Conservation (phyloP, 2,113 vertebrate genomes). For the Electrona antarctica region DNA sequence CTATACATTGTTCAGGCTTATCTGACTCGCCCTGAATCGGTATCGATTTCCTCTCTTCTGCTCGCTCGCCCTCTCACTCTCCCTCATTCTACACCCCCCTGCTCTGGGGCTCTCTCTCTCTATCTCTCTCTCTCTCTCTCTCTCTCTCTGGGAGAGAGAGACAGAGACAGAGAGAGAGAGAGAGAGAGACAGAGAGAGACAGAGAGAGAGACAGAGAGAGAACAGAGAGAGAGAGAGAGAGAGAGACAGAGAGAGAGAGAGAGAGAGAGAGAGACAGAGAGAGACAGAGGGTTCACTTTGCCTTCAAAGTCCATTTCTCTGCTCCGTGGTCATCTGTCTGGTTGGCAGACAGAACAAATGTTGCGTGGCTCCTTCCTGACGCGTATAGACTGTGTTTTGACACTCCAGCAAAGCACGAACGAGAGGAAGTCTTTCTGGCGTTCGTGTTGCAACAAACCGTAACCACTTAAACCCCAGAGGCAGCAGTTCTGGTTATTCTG, state of each 20-base stretch:
- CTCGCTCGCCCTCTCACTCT: conserved; percentile 71
- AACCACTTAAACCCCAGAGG: not conserved
- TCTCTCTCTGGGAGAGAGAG: conserved; percentile 21
- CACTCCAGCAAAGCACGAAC: conserved; percentile 16
- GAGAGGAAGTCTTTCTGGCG: not conserved
- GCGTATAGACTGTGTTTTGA: conserved; percentile 34
- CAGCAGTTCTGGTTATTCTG: no score
- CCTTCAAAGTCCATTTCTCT: conserved; percentile 54
- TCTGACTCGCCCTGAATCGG: conserved; percentile 81
- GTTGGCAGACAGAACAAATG: conserved; percentile 38
- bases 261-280: not conserved
- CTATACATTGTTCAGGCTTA: conserved; percentile 84
- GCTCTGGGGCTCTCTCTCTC: conserved; percentile 20
- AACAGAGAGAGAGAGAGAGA: no score
- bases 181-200: no score
- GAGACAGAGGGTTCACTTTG: conserved; percentile 43
- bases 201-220: no score
- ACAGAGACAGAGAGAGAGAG: no score
- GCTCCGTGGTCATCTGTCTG: conserved; percentile 42
- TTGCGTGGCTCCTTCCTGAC: conserved; percentile 32
- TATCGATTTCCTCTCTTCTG: conserved; percentile 82
- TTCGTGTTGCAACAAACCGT: not conserved
- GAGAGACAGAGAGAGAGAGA: no score
- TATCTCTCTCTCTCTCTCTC: not conserved
- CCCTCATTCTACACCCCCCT: conserved; percentile 3